These are phyloP conservation scores for Adrianichthys oophorus DNA, from an alignment of 2,797 vertebrate species.

Conservation along the genomic window DNA sequence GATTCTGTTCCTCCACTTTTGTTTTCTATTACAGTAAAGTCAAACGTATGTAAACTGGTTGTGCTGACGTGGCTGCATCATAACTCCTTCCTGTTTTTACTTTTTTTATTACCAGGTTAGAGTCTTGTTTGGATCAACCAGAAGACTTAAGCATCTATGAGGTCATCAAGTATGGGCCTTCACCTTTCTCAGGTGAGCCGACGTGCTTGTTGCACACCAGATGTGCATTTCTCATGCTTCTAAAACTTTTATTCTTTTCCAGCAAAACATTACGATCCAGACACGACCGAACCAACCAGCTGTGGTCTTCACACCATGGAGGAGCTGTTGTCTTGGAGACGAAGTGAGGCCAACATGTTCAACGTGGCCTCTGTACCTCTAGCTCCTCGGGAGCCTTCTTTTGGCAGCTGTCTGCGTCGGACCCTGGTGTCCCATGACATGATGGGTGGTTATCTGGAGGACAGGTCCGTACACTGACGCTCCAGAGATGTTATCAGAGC, in stretches of 20 bases:
- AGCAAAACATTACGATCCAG: conserved; percentile 85
- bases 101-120: conserved; percentile 44
- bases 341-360: conserved; percentile 76
- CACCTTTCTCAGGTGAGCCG: conserved; percentile 62
- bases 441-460: conserved; percentile 92
- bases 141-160: conserved; percentile 56
- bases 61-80: background rate
- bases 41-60: no score
- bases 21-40: no score
- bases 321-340: conserved; percentile 86
- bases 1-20: no score
- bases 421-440: conserved; percentile 95
- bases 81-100: background rate
- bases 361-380: conserved; percentile 78
- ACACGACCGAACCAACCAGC: conserved; percentile 87
- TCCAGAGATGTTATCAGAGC: no score
- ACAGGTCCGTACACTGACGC: conserved; percentile 77
- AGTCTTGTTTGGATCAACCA: conserved; percentile 69
- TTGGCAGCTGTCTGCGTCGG: conserved; percentile 66
- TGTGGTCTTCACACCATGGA: conserved; percentile 82
- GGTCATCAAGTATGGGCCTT: conserved; percentile 47
- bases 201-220: no score
- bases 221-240: no score
- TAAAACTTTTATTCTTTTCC: conserved; percentile 9
- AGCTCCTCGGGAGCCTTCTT: conserved; percentile 77